Evolutionary conservation across 1,140 invertebrate genomes (phyloP).

Genomic region (Drosophila mayri): DNA sequence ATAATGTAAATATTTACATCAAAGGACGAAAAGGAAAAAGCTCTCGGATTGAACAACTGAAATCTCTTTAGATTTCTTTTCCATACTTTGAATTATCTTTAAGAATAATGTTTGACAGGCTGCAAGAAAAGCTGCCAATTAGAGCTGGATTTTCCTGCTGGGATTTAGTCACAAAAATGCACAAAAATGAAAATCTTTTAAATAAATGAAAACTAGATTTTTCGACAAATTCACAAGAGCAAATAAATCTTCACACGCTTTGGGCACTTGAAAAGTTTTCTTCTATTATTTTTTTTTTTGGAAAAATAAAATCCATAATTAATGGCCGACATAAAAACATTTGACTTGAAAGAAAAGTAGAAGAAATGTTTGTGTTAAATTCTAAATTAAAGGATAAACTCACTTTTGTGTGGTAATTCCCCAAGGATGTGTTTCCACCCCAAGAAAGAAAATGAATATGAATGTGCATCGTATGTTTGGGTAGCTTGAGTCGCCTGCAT

Average conservation of each 20-base stretch:
- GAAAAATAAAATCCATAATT: slow-evolving; percentile 46
- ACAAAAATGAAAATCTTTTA: slow-evolving; percentile 32
- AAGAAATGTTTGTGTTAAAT: slow-evolving; percentile 29
- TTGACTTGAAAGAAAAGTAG: slow-evolving; percentile 20
- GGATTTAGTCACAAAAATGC: slow-evolving; percentile 17
- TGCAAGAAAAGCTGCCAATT: slow-evolving; percentile 39
- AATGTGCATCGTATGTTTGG: slow-evolving; percentile 54
- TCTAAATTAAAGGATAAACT: slow-evolving; percentile 40
- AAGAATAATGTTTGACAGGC: slow-evolving; percentile 24
- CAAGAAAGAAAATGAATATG: slow-evolving; percentile 54
- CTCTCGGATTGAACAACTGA: background rate
- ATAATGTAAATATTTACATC: slow-evolving; percentile 47
- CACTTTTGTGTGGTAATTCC: slow-evolving; percentile 36
- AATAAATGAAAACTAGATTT: slow-evolving; percentile 30
- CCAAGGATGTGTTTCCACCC: slow-evolving; percentile 50
- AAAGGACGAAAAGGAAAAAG: slow-evolving; percentile 14
- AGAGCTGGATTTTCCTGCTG: slow-evolving; percentile 33
- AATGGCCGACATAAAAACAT: slow-evolving; percentile 28
- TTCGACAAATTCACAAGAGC: background rate
- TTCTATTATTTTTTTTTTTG: background rate
- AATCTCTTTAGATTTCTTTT: background rate
- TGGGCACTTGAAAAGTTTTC: slow-evolving; percentile 7
- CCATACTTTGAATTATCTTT: background rate
- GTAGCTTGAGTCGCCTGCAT: slow-evolving; percentile 56
- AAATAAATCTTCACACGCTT: slow-evolving; percentile 14